Conservation (phyloP, 2,113 vertebrate genomes). For the Hyla sarda region DNA sequence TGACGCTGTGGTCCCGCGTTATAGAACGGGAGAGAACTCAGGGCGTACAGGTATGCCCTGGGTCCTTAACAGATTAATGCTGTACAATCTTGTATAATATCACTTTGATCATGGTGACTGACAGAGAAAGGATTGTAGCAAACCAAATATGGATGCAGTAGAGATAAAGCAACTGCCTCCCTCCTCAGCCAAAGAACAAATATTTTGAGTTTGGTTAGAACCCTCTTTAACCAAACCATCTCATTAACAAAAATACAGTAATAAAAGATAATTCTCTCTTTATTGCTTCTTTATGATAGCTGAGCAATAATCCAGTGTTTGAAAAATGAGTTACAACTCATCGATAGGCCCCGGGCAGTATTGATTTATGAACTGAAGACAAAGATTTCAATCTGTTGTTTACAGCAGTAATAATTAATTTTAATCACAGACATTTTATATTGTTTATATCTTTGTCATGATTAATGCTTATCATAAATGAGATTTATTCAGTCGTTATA, state of each 20-base stretch:
- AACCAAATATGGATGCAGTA: too few species aligned
- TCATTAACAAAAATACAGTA: neutral
- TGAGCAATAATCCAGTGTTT: neutral
- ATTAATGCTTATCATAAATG: neutral
- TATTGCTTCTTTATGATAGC: neutral
- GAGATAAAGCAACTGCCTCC: neutral
- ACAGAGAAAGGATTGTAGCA: too few species aligned
- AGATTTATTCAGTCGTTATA: neutral
- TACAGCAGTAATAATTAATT: neutral
- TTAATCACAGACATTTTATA: neutral
- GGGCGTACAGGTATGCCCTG: too few species aligned
- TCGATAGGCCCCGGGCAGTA: neutral
- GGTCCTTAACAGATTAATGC: too few species aligned
- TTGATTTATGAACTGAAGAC: slow-evolving; percentile 11
- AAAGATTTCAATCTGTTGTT: neutral
- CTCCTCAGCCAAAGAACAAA: neutral
- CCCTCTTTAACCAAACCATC: neutral
- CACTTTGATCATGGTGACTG: too few species aligned
- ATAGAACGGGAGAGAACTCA: too few species aligned
- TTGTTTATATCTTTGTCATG: neutral
- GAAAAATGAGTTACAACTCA: neutral
- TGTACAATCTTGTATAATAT: too few species aligned
- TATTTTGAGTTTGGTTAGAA: neutral
- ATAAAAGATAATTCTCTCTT: neutral
- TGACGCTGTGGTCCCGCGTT: too few species aligned